A percentile compares a stretch with the other conserved stretches of the same genome.
Conservation (phyloP, 2,113 vertebrate genomes). For the Eulemur rufifrons region DNA sequence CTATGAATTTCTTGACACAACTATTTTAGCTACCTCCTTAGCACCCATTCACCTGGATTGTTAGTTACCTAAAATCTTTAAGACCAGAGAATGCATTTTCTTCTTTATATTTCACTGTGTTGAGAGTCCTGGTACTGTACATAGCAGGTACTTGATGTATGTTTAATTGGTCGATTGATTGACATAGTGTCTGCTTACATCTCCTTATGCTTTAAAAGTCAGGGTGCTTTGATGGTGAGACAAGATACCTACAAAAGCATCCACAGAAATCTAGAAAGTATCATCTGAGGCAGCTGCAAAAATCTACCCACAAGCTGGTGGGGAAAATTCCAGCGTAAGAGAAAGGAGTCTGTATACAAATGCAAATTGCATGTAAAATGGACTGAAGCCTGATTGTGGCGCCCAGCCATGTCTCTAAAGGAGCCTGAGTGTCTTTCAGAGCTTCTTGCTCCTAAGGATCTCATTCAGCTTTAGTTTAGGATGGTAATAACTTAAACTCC, state of each 20-base stretch:
- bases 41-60: background rate
- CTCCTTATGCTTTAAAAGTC: conserved; percentile 10
- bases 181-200: background rate
- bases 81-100: background rate
- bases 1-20: background rate
- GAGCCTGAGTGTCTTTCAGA: background rate
- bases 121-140: background rate
- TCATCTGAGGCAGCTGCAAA: background rate
- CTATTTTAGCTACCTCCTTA: background rate
- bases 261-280: background rate
- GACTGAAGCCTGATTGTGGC: background rate
- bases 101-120: background rate
- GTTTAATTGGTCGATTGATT: background rate
- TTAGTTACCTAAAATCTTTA: background rate
- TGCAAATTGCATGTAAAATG: background rate
- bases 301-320: background rate
- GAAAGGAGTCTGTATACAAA: background rate
- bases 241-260: background rate
- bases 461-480: conserved; percentile 62
- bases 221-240: background rate
- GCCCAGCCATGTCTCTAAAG: background rate
- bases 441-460: conserved; percentile 1
- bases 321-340: background rate
- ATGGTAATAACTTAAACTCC: conserved; percentile 59
- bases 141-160: background rate